Conservation (phyloP, 2,888 invertebrate species). For the Uropetala carovei region DNA sequence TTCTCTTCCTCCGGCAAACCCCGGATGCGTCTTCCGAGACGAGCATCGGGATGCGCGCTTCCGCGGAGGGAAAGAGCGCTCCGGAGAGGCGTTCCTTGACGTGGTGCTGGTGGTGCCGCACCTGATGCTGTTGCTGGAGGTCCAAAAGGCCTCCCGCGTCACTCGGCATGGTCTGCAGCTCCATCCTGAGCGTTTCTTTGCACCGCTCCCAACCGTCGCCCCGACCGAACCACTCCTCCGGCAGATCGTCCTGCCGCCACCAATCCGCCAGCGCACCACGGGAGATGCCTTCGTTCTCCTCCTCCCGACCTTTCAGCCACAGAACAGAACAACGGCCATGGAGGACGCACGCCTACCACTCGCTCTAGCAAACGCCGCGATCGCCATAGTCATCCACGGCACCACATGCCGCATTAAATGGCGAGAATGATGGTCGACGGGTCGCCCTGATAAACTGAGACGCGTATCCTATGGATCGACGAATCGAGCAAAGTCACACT, state of each 20-base stretch:
- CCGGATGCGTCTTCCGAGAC: too few relatives aligned
- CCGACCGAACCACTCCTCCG: neutral
- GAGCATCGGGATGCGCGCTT: neutral
- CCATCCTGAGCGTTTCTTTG: conserved; percentile 66
- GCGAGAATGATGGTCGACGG: too few relatives aligned
- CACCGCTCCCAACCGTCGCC: neutral
- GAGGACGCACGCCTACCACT: too few relatives aligned
- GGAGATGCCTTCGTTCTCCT: neutral
- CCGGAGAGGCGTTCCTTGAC: neutral
- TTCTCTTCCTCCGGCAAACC: neutral
- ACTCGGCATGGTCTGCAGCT: conserved; percentile 67
- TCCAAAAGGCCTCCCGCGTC: conserved; percentile 68
- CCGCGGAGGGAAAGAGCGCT: neutral
- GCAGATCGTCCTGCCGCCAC: neutral
- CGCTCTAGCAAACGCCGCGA: too few relatives aligned
- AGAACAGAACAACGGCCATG: too few relatives aligned
- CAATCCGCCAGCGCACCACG: neutral
- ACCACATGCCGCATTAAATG: too few relatives aligned
- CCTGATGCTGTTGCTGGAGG: conserved; percentile 62
- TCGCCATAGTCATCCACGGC: too few relatives aligned
- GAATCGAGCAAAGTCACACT: too few relatives aligned
- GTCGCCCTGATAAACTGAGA: too few relatives aligned
- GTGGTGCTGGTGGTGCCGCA: conserved; percentile 31
- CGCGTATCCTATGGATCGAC: too few relatives aligned
- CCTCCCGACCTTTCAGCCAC: neutral